Base-by-base conservation (phyloP, 2,888 invertebrate species). In the Lasioglossum villosulum region DNA sequence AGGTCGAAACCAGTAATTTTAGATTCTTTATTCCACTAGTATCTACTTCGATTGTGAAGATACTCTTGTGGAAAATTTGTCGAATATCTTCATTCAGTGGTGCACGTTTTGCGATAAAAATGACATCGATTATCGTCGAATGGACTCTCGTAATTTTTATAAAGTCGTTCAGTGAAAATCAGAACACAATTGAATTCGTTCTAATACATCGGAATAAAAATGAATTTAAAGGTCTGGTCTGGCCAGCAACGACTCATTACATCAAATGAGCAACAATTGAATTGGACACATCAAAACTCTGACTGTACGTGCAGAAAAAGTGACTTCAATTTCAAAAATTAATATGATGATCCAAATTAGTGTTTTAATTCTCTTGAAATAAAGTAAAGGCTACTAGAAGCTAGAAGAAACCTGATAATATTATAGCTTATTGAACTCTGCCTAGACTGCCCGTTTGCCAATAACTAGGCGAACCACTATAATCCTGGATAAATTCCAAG, bases 401-500 rank as follows among this genome's bases (percentile, higher is more conserved):
- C 10, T 5, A 12, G 30, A 27, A 2, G 30, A 78, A 8, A 16
- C 37, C 76, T 34, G 77, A 73, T 78, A 74, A 73, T 73, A 89
- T 89, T 88, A 80, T 84, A 88, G 80, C 83, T 88, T 83, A 86
- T 88, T 88, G 81, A 88, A 86, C 78, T 84, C 80, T 75, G 66
- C 59, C 56, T 68, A 68, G 80, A 75, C 68, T n/a, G 71, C 39
- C 45, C 23, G 75, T 78, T 72, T 56, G 78, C 89, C 83, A 78
- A 86, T 85, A 88, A 78, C 82, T 78, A 63, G 79, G 82, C 73
- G 82, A 76, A 79, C 84, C 78, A 71, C 76, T 83, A 75, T 85
- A 89, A 86, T 82, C 71, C 88, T 90, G 90, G 90, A 90, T 79
- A 90, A 86, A 89, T 83, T 90, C 90, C 90, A 90, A 90, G 74